phyloP scores from a whole-genome alignment of 2,888 invertebrate genomes.

The Microplitis manilae region DNA sequence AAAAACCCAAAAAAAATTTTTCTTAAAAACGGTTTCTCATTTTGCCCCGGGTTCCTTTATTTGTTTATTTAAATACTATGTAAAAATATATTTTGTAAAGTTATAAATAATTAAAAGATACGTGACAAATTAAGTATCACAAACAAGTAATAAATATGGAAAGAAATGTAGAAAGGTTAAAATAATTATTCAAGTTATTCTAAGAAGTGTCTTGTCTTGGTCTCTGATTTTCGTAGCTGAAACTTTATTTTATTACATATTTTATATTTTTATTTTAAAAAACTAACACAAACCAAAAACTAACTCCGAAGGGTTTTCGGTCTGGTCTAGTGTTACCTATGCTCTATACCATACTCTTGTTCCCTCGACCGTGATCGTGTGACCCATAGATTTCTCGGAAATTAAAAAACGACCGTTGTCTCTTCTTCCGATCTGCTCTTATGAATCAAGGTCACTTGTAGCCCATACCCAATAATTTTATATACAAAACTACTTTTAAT shows the following conservation, averaged over 20 bases:
- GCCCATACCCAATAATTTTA: background rate
- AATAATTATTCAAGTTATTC: constrained; percentile 1
- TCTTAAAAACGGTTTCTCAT: too few relatives aligned
- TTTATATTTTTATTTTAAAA: background rate
- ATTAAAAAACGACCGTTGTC: constrained; percentile 7
- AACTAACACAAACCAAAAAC: constrained; percentile 3
- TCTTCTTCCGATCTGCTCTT: constrained; percentile 10
- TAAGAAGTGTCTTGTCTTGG: constrained; percentile 10
- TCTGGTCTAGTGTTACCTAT: background rate
- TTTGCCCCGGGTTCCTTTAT: too few relatives aligned
- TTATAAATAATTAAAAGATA: constrained; percentile 18
- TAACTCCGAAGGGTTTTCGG: background rate
- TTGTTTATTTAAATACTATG: constrained; percentile 23
- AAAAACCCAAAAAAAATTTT: too few relatives aligned
- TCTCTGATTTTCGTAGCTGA: constrained; percentile 14
- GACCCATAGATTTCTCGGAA: constrained; percentile 22
- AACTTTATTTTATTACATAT: background rate
- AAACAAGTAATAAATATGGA: background rate
- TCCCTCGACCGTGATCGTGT: constrained; percentile 20
- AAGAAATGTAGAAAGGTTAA: background rate
- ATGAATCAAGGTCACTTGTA: constrained; percentile 14
- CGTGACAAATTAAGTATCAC: constrained; percentile 2
- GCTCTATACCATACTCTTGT: background rate
- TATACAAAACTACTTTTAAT: background rate
- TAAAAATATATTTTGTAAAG: constrained; percentile 30